These are phyloP conservation scores for Bos taurus DNA, from an alignment of 2,113 vertebrate species.

Conservation along the genomic window ARS-UCD2.0 NC_037348.1:33564001-33564500, in stretches of 20 bases:
- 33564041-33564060: not conserved
- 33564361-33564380: not conserved
- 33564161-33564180: not conserved
- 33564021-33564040: not conserved
- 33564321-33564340: not conserved
- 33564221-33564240: not conserved
- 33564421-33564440: not conserved
- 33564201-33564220: not conserved
- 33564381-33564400: not conserved
- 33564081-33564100: not conserved
- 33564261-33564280: not conserved
- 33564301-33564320: not conserved
- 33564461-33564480: not conserved
- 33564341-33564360: not conserved
- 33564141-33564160: not conserved
- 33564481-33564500: constrained; percentile 37
- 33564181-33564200: not conserved
- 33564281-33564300: not conserved
- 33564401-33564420: not conserved
- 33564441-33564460: not conserved
- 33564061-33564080: not conserved
- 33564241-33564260: not conserved
- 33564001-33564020: not conserved
- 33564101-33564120: not conserved
- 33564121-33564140: not conserved